These are phyloP conservation scores for Eonycteris spelaea DNA, from an alignment of 2,113 vertebrate species.

Conservation along the genomic window DNA sequence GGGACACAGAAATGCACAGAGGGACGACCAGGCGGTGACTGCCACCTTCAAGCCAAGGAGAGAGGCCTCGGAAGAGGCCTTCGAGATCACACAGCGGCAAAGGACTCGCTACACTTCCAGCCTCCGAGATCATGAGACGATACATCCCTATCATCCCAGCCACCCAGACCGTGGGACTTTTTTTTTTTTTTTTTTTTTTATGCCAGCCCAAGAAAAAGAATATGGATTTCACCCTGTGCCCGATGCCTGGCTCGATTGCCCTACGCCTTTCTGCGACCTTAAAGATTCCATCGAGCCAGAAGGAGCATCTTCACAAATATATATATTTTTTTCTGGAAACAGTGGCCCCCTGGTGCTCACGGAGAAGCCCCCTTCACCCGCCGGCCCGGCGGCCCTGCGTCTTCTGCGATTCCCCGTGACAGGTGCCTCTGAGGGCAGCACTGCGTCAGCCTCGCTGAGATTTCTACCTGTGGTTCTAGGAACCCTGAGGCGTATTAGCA, in stretches of 20 bases:
- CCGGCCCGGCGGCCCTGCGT: fast-evolving
- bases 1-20: not conserved
- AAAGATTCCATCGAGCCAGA: not conserved
- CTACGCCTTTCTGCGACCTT: not conserved
- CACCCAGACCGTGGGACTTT: not conserved
- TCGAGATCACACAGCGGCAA: too few relatives aligned
- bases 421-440: not conserved
- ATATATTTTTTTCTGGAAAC: not conserved
- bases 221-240: not conserved
- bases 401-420: not conserved
- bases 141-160: not conserved
- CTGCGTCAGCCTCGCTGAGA: constrained; percentile 24
- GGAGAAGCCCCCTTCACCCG: fast-evolving
- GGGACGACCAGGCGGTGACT: fast-evolving
- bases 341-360: fast-evolving
- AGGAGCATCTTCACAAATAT: not conserved
- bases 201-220: not conserved
- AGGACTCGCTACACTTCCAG: not conserved
- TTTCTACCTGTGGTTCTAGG: constrained; percentile 74
- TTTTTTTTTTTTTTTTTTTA: not conserved
- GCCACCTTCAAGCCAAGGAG: not conserved
- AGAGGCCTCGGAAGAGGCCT: not conserved
- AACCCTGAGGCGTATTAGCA: constrained; percentile 32
- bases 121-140: not conserved
- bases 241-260: not conserved